phyloP scores from a whole-genome alignment of 1,140 invertebrate genomes.

The Oryctes rhinoceros region DNA sequence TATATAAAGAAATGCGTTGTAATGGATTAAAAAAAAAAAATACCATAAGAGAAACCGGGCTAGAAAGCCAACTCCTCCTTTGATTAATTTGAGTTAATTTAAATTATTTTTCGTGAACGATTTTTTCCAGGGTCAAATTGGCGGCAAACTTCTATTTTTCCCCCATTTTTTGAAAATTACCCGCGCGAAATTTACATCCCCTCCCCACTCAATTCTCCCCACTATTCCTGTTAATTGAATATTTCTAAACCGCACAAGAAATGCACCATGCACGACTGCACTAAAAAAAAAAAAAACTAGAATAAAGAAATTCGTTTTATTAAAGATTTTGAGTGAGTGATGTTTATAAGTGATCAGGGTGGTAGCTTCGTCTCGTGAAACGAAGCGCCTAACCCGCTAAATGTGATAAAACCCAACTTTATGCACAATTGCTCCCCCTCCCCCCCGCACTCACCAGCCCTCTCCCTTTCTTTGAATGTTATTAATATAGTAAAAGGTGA shows the following conservation, averaged over 20 bases:
- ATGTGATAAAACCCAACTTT: constrained; percentile 23
- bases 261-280: constrained; percentile 43
- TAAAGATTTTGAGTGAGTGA: constrained; percentile 28
- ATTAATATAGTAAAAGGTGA: not conserved
- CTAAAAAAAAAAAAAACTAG: constrained; percentile 13
- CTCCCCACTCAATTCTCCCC: not conserved
- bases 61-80: constrained; percentile 29
- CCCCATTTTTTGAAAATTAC: constrained; percentile 37
- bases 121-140: constrained; percentile 44
- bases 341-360: constrained; percentile 30
- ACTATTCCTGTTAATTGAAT: constrained; percentile 32
- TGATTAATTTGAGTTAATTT: not conserved
- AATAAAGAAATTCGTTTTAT: constrained; percentile 7
- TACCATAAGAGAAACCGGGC: not conserved
- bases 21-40: not conserved
- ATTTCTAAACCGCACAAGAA: constrained; percentile 38
- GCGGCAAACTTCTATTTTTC: constrained; percentile 37
- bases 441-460: constrained; percentile 21
- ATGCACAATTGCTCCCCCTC: constrained; percentile 9
- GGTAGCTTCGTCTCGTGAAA: not conserved
- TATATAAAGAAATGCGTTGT: not conserved
- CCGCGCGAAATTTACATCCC: not conserved
- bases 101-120: constrained; percentile 7
- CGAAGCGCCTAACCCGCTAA: constrained; percentile 7
- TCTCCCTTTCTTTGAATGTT: constrained; percentile 9